Evolutionary conservation across 2,797 vertebrate species (phyloP).

Genomic region (Sarcoramphus papa): DNA sequence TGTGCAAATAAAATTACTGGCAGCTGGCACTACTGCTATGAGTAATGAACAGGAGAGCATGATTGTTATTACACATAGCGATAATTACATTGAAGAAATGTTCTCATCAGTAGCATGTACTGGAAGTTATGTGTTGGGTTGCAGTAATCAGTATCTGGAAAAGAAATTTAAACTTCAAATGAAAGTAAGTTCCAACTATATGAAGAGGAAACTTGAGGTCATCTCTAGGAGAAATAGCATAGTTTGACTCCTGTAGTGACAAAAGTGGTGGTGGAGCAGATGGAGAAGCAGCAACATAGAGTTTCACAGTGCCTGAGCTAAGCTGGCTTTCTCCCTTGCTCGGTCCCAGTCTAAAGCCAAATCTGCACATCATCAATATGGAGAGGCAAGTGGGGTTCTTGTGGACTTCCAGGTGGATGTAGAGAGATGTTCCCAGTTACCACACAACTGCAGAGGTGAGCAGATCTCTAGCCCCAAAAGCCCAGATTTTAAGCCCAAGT

Average conservation of each 20-base stretch:
- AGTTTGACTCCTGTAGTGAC: background rate
- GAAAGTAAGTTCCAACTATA: background rate
- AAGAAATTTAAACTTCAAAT: background rate
- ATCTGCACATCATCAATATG: background rate
- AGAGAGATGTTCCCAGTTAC: background rate
- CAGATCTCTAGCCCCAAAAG: background rate
- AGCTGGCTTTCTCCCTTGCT: background rate
- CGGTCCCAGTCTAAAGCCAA: background rate
- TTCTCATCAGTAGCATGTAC: background rate
- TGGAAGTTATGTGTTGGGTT: background rate
- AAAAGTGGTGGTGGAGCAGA: background rate
- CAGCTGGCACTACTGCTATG: background rate
- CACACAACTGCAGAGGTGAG: background rate
- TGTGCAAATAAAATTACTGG: background rate
- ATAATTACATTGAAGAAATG: background rate
- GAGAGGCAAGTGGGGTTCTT: background rate
- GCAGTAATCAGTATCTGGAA: background rate
- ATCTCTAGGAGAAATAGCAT: background rate
- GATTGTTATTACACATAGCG: fast-evolving
- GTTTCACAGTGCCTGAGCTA: background rate
- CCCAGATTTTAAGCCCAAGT: background rate
- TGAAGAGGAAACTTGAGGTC: background rate
- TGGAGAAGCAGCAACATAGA: background rate
- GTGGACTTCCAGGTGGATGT: background rate
- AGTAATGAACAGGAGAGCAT: background rate